These are phyloP conservation scores for Caenorhabditis imperialis DNA, from an alignment of 2,888 invertebrate species.

Conservation along the genomic window DNA sequence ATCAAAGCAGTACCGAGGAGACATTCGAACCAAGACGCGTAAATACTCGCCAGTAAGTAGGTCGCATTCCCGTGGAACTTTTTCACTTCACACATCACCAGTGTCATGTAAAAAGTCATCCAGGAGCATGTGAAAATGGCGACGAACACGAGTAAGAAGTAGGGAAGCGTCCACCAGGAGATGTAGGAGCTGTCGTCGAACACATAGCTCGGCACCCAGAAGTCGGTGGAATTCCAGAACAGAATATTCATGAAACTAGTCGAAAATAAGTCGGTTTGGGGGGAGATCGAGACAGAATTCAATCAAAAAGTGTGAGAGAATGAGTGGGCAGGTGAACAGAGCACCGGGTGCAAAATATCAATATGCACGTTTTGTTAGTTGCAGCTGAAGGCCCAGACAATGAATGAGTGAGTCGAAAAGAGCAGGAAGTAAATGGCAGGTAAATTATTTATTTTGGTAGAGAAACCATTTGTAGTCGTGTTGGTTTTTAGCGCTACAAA, in stretches of 20 bases:
- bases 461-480: no score
- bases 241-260: neutral
- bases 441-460: no score
- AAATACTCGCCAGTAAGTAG: slow-evolving; percentile 1
- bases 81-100: neutral
- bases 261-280: no score
- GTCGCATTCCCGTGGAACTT: slow-evolving; percentile 15
- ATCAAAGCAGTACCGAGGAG: neutral
- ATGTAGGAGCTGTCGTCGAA: slow-evolving; percentile 10
- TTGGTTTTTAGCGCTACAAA: no score
- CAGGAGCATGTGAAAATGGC: neutral
- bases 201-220: slow-evolving; percentile 16
- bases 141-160: neutral
- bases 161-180: neutral
- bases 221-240: slow-evolving; percentile 15
- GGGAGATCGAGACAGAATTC: no score
- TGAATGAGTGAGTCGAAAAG: no score
- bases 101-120: neutral
- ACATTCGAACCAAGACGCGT: slow-evolving; percentile 13
- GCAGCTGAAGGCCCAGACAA: no score
- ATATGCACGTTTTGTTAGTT: no score
- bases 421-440: no score
- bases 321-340: no score
- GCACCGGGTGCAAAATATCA: no score
- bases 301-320: no score